phyloP scores from a whole-genome alignment of 1,140 invertebrate species.

The Eciton burchellii region DNA sequence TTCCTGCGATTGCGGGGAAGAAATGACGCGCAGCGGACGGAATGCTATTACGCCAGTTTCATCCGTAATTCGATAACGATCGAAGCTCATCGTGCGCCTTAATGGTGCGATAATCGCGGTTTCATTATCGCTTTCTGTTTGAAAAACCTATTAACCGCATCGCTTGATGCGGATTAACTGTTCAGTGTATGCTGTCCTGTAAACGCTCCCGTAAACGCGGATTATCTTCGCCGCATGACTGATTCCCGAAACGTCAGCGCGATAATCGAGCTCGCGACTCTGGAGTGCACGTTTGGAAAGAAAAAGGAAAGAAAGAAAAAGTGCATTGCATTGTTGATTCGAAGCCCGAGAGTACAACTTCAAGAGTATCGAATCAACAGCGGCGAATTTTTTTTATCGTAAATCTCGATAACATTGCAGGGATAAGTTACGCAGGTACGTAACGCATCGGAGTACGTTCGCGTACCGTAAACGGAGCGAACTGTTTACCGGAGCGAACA shows the following conservation, averaged over 20 bases:
- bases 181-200: neutral
- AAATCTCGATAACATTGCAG: neutral
- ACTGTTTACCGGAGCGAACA: neutral
- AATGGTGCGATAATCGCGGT: slow-evolving; percentile 20
- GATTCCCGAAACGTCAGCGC: neutral
- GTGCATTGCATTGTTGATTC: too few relatives aligned
- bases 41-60: slow-evolving; percentile 54
- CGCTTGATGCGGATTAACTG: neutral
- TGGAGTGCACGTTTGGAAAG: too few relatives aligned
- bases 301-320: too few relatives aligned
- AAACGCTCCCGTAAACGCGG: neutral
- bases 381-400: too few relatives aligned
- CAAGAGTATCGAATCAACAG: too few relatives aligned
- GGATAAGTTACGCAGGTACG: slow-evolving; percentile 20
- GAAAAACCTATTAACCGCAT: slow-evolving; percentile 9
- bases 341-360: too few relatives aligned
- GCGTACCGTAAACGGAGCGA: too few relatives aligned
- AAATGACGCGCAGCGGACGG: slow-evolving; percentile 33
- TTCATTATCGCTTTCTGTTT: slow-evolving; percentile 34
- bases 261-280: too few relatives aligned
- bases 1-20: slow-evolving; percentile 44
- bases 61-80: slow-evolving; percentile 43
- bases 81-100: slow-evolving; percentile 11
- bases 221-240: neutral
- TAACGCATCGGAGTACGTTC: neutral